Base-by-base conservation (phyloP, 1,140 invertebrate genomes). In the Hormaphis cornu region DNA sequence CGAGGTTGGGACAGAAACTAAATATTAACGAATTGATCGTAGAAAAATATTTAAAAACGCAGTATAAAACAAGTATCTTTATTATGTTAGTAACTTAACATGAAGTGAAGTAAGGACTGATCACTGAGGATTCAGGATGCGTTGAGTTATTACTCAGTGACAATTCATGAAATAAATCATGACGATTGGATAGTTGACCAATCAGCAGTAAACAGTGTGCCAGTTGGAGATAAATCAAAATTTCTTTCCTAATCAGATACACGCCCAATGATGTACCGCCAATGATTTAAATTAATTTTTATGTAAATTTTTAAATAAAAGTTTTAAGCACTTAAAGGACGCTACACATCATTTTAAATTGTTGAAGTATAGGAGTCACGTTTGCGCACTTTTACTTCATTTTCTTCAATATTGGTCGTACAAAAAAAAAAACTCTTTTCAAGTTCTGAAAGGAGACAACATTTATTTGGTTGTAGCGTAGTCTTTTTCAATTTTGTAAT, bases 191-290 rank as follows among this genome's bases (percentile, higher is more conserved):
- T 48, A 28, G 14, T 33, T 48, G 18, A 14, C 61, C 61, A 66
- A 66, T 66, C 61, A 66, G 61, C 61, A 46, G 28, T 66, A 66
- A 46, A 66, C 61, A 66, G 61, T 66, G 61, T 48, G 61, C 44
- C 61, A 35, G n/a, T 35, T 22, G 10, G 18, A 50, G 44, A 66
- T 66, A 48, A 66, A 33, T 66, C 44, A 22, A 66, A 66, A 66
- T 33, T 7, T 66, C 61, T 66, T 48, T 50, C 18, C 30, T 66
- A 50, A 33, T 66, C 44, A 22, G 28, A 66, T 66, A 66, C n/a
- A n/a, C 61, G 61, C 61, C 61, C 61, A 20, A 33, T 20, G 26
- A 37, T 58, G 1, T 16, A 22, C 20, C 54, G 33, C 54, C 33
- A 58, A 40, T 24, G 22, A 9, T 58, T 58, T 40, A 40, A 58